Conservation (phyloP, 1,140 invertebrate genomes). For the Acromyrmex heyeri region DNA sequence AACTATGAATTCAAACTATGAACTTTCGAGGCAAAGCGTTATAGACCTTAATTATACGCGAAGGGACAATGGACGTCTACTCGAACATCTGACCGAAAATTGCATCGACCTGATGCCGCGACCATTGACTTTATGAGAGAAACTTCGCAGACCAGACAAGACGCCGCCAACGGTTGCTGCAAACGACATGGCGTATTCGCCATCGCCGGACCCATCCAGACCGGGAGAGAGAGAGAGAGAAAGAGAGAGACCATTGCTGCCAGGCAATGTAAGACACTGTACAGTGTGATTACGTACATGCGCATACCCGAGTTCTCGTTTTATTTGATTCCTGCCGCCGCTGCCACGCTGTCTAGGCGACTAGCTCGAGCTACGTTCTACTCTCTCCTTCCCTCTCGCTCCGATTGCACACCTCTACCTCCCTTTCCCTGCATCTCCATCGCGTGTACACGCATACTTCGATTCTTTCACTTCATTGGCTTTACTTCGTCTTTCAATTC, state of each 20-base stretch:
- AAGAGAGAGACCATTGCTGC: background rate
- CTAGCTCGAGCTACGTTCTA: constrained; percentile 74
- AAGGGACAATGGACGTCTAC: too few relatives aligned
- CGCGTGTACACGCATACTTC: constrained; percentile 44
- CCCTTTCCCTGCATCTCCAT: constrained; percentile 34
- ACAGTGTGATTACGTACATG: constrained; percentile 66
- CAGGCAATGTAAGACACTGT: constrained; percentile 15
- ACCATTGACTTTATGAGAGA: background rate
- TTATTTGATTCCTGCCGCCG: constrained; percentile 79
- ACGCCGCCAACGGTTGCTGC: background rate
- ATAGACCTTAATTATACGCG: too few relatives aligned
- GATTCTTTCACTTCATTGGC: constrained; percentile 33
- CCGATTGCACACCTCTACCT: constrained; percentile 37
- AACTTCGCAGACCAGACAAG: background rate
- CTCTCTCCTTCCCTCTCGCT: constrained; percentile 66
- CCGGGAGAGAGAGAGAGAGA: background rate
- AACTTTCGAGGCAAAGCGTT: too few relatives aligned
- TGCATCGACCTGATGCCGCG: too few relatives aligned
- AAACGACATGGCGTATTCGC: constrained; percentile 1
- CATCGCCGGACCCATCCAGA: background rate
- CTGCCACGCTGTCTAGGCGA: constrained; percentile 84
- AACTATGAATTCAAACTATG: too few relatives aligned
- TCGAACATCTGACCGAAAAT: too few relatives aligned
- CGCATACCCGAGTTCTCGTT: constrained; percentile 75
- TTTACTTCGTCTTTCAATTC: constrained; percentile 16